phyloP scores from a whole-genome alignment of 2,797 vertebrate genomes.

The Pagetopsis macropterus region DNA sequence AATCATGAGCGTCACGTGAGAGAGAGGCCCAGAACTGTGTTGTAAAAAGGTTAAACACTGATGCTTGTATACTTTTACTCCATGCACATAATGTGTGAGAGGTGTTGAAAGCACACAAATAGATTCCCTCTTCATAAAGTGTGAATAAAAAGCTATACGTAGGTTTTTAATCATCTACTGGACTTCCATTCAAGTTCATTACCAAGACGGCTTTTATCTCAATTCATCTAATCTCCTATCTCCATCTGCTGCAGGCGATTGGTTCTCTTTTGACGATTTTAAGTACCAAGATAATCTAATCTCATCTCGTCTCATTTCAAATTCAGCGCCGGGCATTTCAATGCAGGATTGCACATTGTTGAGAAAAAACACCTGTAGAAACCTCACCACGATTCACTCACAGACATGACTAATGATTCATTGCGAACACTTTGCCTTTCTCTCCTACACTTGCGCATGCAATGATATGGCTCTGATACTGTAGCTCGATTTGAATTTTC shows the following conservation, averaged over 20 bases:
- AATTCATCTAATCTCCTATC: conserved; percentile 31
- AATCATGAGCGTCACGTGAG: conserved; percentile 14
- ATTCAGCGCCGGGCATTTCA: neutral
- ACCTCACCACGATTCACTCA: conserved; percentile 39
- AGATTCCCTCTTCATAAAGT: neutral
- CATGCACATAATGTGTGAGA: conserved; percentile 12
- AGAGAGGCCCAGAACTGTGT: neutral
- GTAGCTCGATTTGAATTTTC: neutral
- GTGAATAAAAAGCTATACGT: neutral
- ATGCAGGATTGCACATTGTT: neutral
- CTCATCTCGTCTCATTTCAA: conserved; percentile 33
- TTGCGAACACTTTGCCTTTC: neutral
- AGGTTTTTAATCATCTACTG: neutral
- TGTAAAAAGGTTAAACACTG: neutral
- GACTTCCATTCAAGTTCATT: conserved; percentile 6
- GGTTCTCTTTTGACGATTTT: conserved; percentile 22
- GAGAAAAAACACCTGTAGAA: conserved; percentile 25
- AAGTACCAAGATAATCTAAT: conserved; percentile 43
- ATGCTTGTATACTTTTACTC: conserved; percentile 15
- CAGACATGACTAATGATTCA: conserved; percentile 35
- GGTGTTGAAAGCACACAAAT: conserved; percentile 7
- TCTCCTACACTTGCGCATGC: conserved; percentile 4
- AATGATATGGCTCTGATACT: neutral
- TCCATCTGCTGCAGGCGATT: neutral
- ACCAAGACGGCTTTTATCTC: neutral